Base-by-base conservation (phyloP, 1,140 invertebrate genomes). In the Mesaphorura yosii region DNA sequence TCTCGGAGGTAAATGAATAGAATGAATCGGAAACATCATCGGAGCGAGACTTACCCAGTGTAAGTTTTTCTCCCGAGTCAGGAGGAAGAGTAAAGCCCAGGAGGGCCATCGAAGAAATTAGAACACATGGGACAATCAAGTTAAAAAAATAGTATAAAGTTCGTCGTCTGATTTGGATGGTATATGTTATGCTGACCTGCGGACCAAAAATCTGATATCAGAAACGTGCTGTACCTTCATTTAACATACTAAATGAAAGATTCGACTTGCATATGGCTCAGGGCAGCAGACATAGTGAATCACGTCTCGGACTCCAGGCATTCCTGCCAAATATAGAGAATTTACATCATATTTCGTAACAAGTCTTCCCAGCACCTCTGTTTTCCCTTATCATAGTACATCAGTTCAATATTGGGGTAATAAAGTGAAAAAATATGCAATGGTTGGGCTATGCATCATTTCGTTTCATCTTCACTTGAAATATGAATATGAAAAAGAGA, bases 71-170 rank as follows among this genome's bases (percentile, higher is more conserved):
- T 64, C 95, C 94, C 38, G 93, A 97, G 68, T 97, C 93, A 27
- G 94, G 92, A 48, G 95, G 94, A 64, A 98, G 75, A 42, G 92
- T 94, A 75, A 98, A 98, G 29, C 93, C 93, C 63, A 98, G 75
- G 53, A 98, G 79, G 45, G 94, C 94, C 88, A 98, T 93, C 52
- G 91, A 94, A 52, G 92, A 93, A 67, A 98, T 93, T 66, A 98
- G 81, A 53, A 98, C 90, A 73, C 94, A 98, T 52, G 95, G 95
- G 65, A 98, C 91, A 69, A 98, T 97, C 65, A 98, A 79, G 76
- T 98, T 98, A 80, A 98, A 97, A 73, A 95, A 95, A 76, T 98
- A 98, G 75, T 98, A 98, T 53, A 98, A 78, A 23, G 92, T 98
- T 66, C 93, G 77, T 69, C 95, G 78, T 63, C 94, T 78, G 67